Percentiles rank a stretch among this genome's conserved stretches.
Conservation (phyloP, 2,888 invertebrate genomes). For the Anthoptus insignis region DNA sequence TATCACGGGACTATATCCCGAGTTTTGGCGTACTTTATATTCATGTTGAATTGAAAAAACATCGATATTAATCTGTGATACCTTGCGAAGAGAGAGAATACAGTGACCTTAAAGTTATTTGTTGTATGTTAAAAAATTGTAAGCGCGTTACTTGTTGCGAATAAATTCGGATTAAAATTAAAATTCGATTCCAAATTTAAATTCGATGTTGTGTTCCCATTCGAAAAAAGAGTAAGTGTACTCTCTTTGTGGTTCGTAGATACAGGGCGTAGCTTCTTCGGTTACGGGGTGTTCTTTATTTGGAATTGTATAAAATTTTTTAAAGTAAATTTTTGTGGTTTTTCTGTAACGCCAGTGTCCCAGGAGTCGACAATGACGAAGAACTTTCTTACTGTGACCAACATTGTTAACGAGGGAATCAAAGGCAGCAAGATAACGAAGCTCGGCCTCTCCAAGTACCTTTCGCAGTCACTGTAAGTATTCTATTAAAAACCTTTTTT, state of each 20-base stretch:
- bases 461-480: slow-evolving; percentile 94
- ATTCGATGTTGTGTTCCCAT: slow-evolving; percentile 79
- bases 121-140: slow-evolving; percentile 52
- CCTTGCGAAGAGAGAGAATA: slow-evolving; percentile 44
- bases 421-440: slow-evolving; percentile 92
- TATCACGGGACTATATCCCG: slow-evolving; percentile 25
- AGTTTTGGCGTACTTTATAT: slow-evolving; percentile 22
- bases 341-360: slow-evolving; percentile 70
- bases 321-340: slow-evolving; percentile 47
- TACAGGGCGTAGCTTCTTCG: slow-evolving; percentile 22
- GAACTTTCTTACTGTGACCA: slow-evolving; percentile 88
- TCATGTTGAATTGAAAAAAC: slow-evolving; percentile 32
- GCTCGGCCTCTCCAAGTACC: slow-evolving; percentile 91
- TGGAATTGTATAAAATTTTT: slow-evolving; percentile 44
- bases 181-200: slow-evolving; percentile 55
- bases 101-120: slow-evolving; percentile 23
- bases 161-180: slow-evolving; percentile 49
- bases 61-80: slow-evolving; percentile 53
- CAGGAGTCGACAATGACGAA: slow-evolving; percentile 84
- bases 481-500: no score
- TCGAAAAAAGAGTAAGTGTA: slow-evolving; percentile 74
- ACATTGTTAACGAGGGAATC: slow-evolving; percentile 91
- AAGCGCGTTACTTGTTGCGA: slow-evolving; percentile 79
- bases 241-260: slow-evolving; percentile 35
- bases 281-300: slow-evolving; percentile 44